Evolutionary conservation across 2,797 vertebrate species (phyloP), one percentile per base, ranked within the genome.

Genomic region (Heterohyrax brucei): DNA sequence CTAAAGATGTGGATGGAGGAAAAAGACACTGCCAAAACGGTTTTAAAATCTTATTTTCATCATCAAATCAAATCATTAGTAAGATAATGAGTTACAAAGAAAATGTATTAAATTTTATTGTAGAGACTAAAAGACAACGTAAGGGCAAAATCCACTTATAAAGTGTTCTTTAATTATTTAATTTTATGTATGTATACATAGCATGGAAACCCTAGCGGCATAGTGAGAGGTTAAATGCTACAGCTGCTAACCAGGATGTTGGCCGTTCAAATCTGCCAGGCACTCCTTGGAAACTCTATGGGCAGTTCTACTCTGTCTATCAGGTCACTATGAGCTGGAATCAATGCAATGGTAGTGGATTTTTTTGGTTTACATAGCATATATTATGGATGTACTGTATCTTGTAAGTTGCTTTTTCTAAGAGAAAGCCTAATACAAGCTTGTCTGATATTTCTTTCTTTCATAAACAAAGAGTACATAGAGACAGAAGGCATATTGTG

Each of bases 41-140:
- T 64, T 64, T 95, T 88, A 77, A 96, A 95, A 93, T 53, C 72
- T 86, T 66, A 2, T 81, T 89, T 92, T 33, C 83, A n/a, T 84
- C 22, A 68, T 82, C 18, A 94, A 84, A 92, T 76, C 14, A 81
- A 87, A 81, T 84, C 33, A 75, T 48, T 81, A 86, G 62, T 93
- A 48, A 88, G 18, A 39, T 81, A 26, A 89, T 80, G 66, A 84
- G 21, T 80, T 91, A 95, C 48, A 76, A 84, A 88, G 24, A 94
- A 95, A 96, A 93, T 85, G 78, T 59, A 90, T 61, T n/a, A 87
- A 61, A 61, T 88, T 48, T 44, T 56, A 72, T 21, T 89, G 7
- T 56, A 93, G 14, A 56, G 10, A 80, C 56, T 95, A 66, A 76
- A 87, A 87, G 68, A 64, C 10, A 70, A 24, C 24, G 81, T 46